Base-by-base conservation (phyloP, 2,113 vertebrate genomes). In the Australoheros scitulus region DNA sequence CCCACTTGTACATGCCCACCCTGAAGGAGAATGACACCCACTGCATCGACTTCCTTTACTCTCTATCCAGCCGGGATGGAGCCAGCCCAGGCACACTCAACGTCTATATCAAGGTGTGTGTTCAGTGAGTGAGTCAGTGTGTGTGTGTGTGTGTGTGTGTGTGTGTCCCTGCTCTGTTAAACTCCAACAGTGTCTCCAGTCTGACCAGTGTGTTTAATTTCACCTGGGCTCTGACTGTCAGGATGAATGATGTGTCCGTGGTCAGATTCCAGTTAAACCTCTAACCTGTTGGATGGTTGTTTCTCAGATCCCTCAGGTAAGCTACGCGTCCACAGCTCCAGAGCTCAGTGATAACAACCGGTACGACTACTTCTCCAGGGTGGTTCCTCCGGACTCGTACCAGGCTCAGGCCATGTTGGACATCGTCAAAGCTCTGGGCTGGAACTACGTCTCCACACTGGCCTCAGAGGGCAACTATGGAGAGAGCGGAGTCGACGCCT, bases 1-100 rank as follows among this genome's bases (percentile, higher is more conserved):
- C 98, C 22, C 98, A 99, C 89, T 95, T 99, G 65, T 96, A 98
- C 52, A 94, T 99, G 92, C 98, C 98, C 0, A 97, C 96, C 0
- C 92, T 99, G 84, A 99, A 99, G 94, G 98, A 99, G 79, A 99
- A 99, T 0, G 98, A 99, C 91, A 99, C 98, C 0, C 98, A 99
- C 88, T 99, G 98, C 95, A 97, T 99, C 50, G 98, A 99, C 90
- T 99, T 99, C 95, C 97, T 98, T 87, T 99, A 99, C 90, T 98
- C 97, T 60, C 93, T 99, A 82, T 96, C 98, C 91, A 98, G 98
- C 87, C 94, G 97, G 0, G 97, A 98, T 81, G 96, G 97, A 26
- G 96, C 96, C 3, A 98, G 97, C 77, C 98, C 98, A 0, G 98
- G 98, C 8, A 94, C 97, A 5, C 94, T 99, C 77, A 99, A 99